A percentile compares a stretch with the other conserved stretches of the same genome.
phyloP scores from a whole-genome alignment of 2,888 invertebrate genomes.

The Caenorhabditis sulstoni region DNA sequence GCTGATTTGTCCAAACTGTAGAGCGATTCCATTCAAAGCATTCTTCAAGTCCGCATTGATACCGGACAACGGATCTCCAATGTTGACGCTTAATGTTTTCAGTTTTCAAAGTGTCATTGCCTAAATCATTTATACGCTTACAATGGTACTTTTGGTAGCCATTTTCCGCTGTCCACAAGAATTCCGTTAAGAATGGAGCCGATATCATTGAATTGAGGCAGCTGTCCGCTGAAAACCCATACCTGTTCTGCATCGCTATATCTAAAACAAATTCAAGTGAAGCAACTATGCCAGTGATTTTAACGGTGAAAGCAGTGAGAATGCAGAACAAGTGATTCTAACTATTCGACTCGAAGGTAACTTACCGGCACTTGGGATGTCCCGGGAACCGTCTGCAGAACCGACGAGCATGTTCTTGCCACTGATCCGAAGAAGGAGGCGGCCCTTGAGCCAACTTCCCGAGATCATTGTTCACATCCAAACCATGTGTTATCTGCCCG shows the following conservation, averaged over 20 bases:
- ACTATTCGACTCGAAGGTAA: background rate
- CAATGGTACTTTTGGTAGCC: conserved; percentile 63
- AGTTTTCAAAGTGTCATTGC: background rate
- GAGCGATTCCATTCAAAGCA: conserved; percentile 30
- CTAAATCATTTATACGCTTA: background rate
- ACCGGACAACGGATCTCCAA: conserved; percentile 61
- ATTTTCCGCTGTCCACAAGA: conserved; percentile 55
- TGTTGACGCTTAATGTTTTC: conserved; percentile 51
- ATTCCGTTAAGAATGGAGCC: conserved; percentile 56
- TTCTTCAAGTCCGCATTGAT: conserved; percentile 49
- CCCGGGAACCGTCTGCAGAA: conserved; percentile 67
- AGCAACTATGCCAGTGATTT: background rate
- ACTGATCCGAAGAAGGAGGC: conserved; percentile 51
- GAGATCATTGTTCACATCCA: conserved; percentile 53
- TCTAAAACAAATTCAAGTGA: conserved; percentile 11
- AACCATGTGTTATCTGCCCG: conserved; percentile 37
- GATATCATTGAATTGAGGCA: conserved; percentile 60
- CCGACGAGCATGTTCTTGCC: conserved; percentile 59
- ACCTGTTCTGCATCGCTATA: conserved; percentile 29
- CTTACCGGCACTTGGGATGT: conserved; percentile 67
- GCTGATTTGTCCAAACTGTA: conserved; percentile 58
- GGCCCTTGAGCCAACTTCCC: conserved; percentile 51
- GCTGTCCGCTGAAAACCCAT: conserved; percentile 54
- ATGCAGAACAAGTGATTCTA: background rate
- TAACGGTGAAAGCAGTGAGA: too few species aligned